Base-by-base conservation (phyloP, 2,888 invertebrate genomes). In the Dyspetes luteomarginatus region DNA sequence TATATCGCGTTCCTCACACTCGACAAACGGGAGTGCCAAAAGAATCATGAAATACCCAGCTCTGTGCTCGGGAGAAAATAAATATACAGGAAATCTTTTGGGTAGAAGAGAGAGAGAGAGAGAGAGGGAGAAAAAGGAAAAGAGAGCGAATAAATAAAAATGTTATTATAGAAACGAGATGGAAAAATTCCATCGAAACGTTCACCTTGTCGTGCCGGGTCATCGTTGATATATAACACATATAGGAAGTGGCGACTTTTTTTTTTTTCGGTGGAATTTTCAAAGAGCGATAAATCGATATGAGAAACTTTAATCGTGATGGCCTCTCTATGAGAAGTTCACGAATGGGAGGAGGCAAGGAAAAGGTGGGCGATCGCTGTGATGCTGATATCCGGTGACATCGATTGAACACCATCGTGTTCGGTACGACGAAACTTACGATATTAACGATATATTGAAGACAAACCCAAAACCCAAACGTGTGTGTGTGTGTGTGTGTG, bases 271-370 rank as follows among this genome's bases (percentile, higher is more conserved):
- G 48, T 26, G 71, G 52, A 30, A 73, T 68, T 73, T 56, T 30
- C 48, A 64, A 68, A 67, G 62, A 76, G 68, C 76, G 76, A 72
- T 76, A 76, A 81, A 81, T 62, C 65, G 72, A 67, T 72, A 67
- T 43, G 56, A 62, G 43, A 75, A 58, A 60, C 64, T 64, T 79
- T 65, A 60, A 71, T 79, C 79, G 68, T 48, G 48, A 24, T 50
- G 17, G 0, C 36, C 12, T 15, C 17, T 17, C 4, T 52, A 5
- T 22, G 1, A 52, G 0, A 22, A 9, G 2, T 56, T 3, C n/a
- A 15, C 56, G 28, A 28, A 15, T 12, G 28, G 56, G 17, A 28
- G 41, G 52, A 58, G 60, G 48, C 5, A 17, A n/a, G 30, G 17
- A 68, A 72, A 80, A 76, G 75, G 60, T 75, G 71, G 75, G 71